Conservation (phyloP, 2,797 vertebrate species). For the Ibycter americanus region DNA sequence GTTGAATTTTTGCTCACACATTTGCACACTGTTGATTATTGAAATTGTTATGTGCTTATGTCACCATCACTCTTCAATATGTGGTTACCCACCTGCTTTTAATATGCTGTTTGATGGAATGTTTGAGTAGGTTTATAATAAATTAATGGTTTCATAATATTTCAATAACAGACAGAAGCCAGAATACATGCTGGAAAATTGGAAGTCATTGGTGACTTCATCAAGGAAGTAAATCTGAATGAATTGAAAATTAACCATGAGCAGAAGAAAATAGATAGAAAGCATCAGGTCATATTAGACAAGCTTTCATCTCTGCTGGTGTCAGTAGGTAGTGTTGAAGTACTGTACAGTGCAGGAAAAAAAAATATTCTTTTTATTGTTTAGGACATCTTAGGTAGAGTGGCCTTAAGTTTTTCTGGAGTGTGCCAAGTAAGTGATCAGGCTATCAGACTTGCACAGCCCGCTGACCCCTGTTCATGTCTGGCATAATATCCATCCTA, state of each 20-base stretch:
- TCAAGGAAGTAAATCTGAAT: conserved; percentile 65
- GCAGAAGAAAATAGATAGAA: neutral
- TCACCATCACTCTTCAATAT: neutral
- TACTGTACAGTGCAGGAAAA: neutral
- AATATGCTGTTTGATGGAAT: neutral
- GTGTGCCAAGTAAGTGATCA: neutral
- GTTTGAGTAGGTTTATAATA: neutral
- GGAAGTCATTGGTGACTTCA: conserved; percentile 74
- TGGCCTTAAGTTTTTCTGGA: neutral
- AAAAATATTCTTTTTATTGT: neutral
- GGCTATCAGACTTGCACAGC: neutral
- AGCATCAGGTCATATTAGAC: neutral
- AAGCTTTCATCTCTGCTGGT: neutral
- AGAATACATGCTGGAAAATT: conserved; percentile 62
- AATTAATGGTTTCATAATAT: neutral
- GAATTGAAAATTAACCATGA: conserved; percentile 1
- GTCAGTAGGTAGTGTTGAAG: conserved; percentile 27
- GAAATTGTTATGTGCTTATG: neutral
- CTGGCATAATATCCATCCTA: neutral
- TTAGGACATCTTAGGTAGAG: neutral
- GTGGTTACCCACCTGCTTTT: neutral
- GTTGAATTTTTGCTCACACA: neutral
- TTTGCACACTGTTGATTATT: neutral
- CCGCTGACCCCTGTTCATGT: neutral
- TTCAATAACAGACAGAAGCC: conserved; percentile 61